Base-by-base conservation (phyloP, 2,888 invertebrate genomes). In the Amblyjoppa fuscipennis region DNA sequence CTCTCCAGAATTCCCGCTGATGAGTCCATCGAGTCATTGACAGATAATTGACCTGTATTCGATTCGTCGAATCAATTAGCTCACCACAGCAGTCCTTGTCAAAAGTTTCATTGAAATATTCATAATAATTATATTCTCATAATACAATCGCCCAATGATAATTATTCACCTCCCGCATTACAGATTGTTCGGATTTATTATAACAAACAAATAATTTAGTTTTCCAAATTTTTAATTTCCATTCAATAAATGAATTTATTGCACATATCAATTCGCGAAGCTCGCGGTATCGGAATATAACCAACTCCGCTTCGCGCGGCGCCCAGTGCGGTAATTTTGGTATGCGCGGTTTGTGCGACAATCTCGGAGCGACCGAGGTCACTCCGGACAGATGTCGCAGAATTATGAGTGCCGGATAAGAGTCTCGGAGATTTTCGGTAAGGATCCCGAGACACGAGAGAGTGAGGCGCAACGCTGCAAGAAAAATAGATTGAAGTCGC, bases 341-440 rank as follows among this genome's bases (percentile, higher is more conserved):
- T 34, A 75, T 68, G 49, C 34, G 68, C 6, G 25, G 25, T 51
- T 13, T 28, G 64, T 28, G 41, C 76, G 70, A 71, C 76, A 82
- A 76, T 82, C 31, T 77, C 56, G 68, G 4, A 71, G 61, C 71
- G 71, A 56, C 53, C 64, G 53, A 71, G 71, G 64, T 77, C 64
- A 66, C 45, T 13, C 77, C 61, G 38, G 77, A 77, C 56, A 66
- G 64, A 76, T 64, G 66, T 64, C 56, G 80, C 73, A 80, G 71
- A 84, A 76, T 76, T 71, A 80, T 59, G 80, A 76, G 76, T 53
- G 7, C 51, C 45, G 16, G 38, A 34, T 28, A 61, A 70, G 59
- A 70, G 45, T 56, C 25, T 6, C 38, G 49, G 53, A 61, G 68
- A 45, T 31, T 77, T 16, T 59, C 25, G 53, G 59, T 34, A 49